Base-by-base conservation (phyloP, 2,113 vertebrate species). In the Sinocyclocheilus rhinocerous region DNA sequence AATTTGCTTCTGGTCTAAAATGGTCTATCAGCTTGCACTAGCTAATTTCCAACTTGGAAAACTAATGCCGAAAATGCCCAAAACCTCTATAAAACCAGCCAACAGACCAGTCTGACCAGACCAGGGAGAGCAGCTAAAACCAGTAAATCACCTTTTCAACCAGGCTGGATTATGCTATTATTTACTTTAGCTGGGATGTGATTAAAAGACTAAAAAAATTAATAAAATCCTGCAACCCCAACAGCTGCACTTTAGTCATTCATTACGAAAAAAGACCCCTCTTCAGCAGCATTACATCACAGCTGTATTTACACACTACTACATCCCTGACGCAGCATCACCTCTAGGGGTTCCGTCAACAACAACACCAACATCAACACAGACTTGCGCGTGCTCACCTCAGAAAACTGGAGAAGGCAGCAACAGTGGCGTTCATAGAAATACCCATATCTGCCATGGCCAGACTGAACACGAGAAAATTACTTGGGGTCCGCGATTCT, bases 381-480 rank as follows among this genome's bases (percentile, higher is more conserved):
- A 33, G 36, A 10, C 33, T 33, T 52, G 22, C 57, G 89, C 76
- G 90, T 87, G 88, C 93, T 93, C 93, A 99, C 98, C 98, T 95
- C 87, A 98, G 90, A 90, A 99, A 98, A 90, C 96, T 98, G 92
- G 97, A 97, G 72, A 96, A 96, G 69, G 97, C 97, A 6, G 97
- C 96, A 0, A 98, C 0, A 59, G 97, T 97, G 2, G 98, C 96
- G 0, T 99, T 99, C 91, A 96, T 91, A 91, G 95, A 98, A 87
- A 99, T 96, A 24, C 97, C 98, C 0, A 95, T 95, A 86, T 99
- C 98, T 0, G 97, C 97, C 92, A 98, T 81, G 0, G 98, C 97
- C 76, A 99, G 89, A 88, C 96, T 97, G 93, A 98, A 94, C 63
- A 99, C 94, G 4, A 99, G 94, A 87, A 99, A 96, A 92, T 98